Conservation (phyloP, 2,113 vertebrate genomes). For the Triplophysa dalaica region DNA sequence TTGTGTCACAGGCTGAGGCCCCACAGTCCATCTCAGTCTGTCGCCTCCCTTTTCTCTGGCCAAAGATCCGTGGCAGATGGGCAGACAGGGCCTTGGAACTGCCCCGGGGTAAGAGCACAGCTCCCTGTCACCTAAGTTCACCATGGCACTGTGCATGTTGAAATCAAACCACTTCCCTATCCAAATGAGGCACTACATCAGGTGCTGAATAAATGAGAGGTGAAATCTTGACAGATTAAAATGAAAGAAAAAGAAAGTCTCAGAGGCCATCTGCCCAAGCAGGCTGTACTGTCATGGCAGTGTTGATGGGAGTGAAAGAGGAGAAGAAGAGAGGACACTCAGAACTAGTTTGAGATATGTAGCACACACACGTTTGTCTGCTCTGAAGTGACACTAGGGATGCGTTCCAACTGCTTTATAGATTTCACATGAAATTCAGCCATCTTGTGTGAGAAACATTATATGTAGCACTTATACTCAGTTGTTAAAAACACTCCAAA, state of each 20-base stretch:
- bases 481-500: too few species aligned
- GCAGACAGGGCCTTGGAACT: constrained; percentile 47
- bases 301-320: constrained; percentile 56
- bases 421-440: too few species aligned
- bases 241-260: constrained; percentile 42
- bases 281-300: constrained; percentile 70
- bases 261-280: constrained; percentile 72
- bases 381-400: neutral
- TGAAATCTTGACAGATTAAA: constrained; percentile 69
- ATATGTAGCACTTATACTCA: too few species aligned
- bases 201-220: constrained; percentile 55
- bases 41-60: constrained; percentile 25
- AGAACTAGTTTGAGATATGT: neutral
- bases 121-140: constrained; percentile 39
- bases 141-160: constrained; percentile 17
- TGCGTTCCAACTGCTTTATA: neutral
- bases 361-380: neutral
- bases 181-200: constrained; percentile 44
- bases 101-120: constrained; percentile 43
- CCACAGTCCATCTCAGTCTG: constrained; percentile 37
- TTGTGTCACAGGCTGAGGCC: constrained; percentile 20
- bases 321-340: constrained; percentile 49
- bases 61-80: constrained; percentile 41
- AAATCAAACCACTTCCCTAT: constrained; percentile 34
- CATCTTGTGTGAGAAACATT: too few species aligned